phyloP scores from a whole-genome alignment of 1,140 invertebrate species.

The Dendroctonus valens region DNA sequence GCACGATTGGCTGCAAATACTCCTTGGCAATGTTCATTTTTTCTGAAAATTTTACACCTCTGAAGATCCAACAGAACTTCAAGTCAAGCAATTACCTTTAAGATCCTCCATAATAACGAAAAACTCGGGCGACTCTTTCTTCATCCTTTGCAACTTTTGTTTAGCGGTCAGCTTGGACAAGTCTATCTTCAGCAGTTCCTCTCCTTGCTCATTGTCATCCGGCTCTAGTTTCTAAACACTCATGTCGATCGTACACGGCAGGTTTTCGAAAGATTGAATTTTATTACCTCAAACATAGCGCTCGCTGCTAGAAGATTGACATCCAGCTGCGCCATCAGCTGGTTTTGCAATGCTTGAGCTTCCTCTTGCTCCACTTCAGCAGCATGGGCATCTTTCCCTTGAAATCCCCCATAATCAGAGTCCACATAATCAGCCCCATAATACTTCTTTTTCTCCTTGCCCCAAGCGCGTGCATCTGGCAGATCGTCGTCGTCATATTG shows the following conservation, averaged over 20 bases:
- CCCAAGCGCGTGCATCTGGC: constrained; percentile 82
- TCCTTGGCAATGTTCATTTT: constrained; percentile 62
- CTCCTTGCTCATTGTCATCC: constrained; percentile 45
- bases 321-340: constrained; percentile 73
- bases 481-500: constrained; percentile 64
- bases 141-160: constrained; percentile 71
- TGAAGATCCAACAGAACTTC: constrained; percentile 10
- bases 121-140: constrained; percentile 85
- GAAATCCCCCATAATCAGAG: constrained; percentile 75
- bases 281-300: constrained; percentile 52
- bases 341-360: constrained; percentile 76
- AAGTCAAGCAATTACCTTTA: constrained; percentile 56
- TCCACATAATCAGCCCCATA: constrained; percentile 88
- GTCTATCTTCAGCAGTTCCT: constrained; percentile 67
- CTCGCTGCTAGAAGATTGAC: constrained; percentile 80
- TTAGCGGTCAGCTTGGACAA: constrained; percentile 70
- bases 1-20: constrained; percentile 64
- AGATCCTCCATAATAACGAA: constrained; percentile 72
- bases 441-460: constrained; percentile 72
- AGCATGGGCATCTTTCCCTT: constrained; percentile 67
- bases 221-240: constrained; percentile 32
- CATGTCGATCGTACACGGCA: background rate
- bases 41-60: constrained; percentile 47
- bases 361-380: constrained; percentile 84
- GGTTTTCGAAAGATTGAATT: background rate